Conservation (phyloP, 1,140 invertebrate genomes). For the Ceratina japonica region DNA sequence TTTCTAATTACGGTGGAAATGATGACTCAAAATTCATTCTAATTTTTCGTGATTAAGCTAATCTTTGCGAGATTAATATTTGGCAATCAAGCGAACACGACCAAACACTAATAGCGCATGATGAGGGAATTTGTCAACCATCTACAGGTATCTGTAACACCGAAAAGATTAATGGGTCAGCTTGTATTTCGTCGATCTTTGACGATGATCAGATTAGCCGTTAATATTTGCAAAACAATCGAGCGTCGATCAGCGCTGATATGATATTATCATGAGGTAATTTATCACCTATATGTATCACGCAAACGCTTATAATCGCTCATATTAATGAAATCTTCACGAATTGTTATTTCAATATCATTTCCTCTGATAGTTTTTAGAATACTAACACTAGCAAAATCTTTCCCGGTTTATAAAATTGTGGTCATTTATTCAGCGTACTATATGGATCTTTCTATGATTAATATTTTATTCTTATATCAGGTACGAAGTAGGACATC, state of each 20-base stretch:
- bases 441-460: too few species aligned
- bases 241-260: neutral
- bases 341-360: neutral
- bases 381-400: too few species aligned
- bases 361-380: too few species aligned
- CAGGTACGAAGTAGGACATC: too few species aligned
- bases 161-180: constrained; percentile 13
- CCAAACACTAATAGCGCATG: neutral
- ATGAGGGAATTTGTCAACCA: neutral
- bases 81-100: too few species aligned
- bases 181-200: constrained; percentile 7
- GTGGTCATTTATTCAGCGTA: too few species aligned
- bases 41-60: neutral
- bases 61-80: neutral
- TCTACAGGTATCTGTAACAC: neutral
- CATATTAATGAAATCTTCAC: neutral
- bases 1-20: neutral
- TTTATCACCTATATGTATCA: neutral
- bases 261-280: neutral
- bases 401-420: too few species aligned
- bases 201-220: neutral
- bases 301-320: neutral
- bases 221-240: constrained; percentile 15
- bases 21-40: too few species aligned
- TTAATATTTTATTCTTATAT: too few species aligned